phyloP scores from a whole-genome alignment of 2,888 invertebrate species.

The Hydraecia micacea region DNA sequence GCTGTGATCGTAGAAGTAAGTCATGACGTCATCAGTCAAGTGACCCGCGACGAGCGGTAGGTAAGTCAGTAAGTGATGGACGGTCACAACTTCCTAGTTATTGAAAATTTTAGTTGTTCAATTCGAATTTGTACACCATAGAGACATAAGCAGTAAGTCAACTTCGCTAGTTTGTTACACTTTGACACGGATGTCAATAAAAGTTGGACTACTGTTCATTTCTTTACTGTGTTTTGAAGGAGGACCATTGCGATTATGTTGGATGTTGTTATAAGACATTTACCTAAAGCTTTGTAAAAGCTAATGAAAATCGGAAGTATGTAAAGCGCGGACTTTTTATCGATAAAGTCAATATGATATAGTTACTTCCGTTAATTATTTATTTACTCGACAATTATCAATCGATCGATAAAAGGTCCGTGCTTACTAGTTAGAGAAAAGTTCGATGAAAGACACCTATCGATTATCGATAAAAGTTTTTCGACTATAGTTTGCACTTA shows the following conservation, averaged over 20 bases:
- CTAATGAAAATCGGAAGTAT: constrained; percentile 36
- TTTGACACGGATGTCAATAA: constrained; percentile 22
- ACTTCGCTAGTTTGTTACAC: constrained; percentile 46
- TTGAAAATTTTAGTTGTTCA: constrained; percentile 59
- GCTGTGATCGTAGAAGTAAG: constrained; percentile 83
- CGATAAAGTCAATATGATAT: constrained; percentile 56
- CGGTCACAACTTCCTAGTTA: constrained; percentile 69
- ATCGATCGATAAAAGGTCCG: constrained; percentile 63
- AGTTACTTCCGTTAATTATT: constrained; percentile 62
- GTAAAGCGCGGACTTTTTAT: constrained; percentile 59
- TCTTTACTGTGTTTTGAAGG: constrained; percentile 48
- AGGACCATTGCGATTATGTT: constrained; percentile 61
- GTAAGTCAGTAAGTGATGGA: constrained; percentile 66
- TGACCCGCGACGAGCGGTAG: constrained; percentile 57
- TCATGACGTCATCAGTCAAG: constrained; percentile 61
- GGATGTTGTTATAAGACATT: constrained; percentile 54
- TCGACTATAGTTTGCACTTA: constrained; percentile 52
- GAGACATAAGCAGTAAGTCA: constrained; percentile 55
- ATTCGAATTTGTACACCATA: constrained; percentile 38
- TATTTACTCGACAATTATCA: constrained; percentile 59
- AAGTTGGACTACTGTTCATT: constrained; percentile 59
- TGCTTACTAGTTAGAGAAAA: constrained; percentile 31
- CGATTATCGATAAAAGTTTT: constrained; percentile 37
- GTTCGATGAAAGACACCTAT: constrained; percentile 47
- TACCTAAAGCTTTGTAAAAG: constrained; percentile 44